phyloP scores from a whole-genome alignment of 2,113 vertebrate species.

The Coptodon rendalli region DNA sequence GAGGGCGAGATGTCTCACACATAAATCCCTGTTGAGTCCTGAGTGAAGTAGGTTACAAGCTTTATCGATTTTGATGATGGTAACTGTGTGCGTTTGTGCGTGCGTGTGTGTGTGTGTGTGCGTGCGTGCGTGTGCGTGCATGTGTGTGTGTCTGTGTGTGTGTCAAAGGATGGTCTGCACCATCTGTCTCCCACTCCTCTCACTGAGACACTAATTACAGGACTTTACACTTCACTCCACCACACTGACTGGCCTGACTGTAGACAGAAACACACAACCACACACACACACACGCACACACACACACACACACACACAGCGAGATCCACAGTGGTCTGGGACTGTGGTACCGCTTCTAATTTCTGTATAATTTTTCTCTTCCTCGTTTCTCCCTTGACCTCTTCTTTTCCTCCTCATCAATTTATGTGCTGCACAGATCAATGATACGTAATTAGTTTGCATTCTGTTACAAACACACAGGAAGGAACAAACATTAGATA shows the following conservation, averaged over 20 bases:
- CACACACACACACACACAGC: background rate
- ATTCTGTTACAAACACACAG: background rate
- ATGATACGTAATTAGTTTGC: background rate
- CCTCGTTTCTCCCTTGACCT: background rate
- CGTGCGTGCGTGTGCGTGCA: background rate
- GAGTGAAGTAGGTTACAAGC: conserved; percentile 65
- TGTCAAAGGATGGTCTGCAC: conserved; percentile 34
- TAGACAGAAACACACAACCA: background rate
- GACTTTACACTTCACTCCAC: conserved; percentile 63
- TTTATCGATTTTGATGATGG: conserved; percentile 58
- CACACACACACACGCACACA: background rate
- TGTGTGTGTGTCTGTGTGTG: background rate
- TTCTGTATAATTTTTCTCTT: background rate
- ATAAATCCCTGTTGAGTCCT: conserved; percentile 48
- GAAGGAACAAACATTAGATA: background rate
- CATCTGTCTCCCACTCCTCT: conserved; percentile 65
- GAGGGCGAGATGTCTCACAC: conserved; percentile 19
- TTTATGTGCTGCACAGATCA: background rate
- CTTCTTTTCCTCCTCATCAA: background rate
- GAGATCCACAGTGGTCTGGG: background rate
- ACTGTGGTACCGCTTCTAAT: background rate
- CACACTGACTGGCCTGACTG: conserved; percentile 33
- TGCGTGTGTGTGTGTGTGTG: background rate
- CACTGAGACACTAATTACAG: conserved; percentile 67
- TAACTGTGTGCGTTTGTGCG: conserved; percentile 9